These are phyloP conservation scores for Trissolcus brochymenae DNA, from an alignment of 2,888 invertebrate species.

Conservation along the genomic window DNA sequence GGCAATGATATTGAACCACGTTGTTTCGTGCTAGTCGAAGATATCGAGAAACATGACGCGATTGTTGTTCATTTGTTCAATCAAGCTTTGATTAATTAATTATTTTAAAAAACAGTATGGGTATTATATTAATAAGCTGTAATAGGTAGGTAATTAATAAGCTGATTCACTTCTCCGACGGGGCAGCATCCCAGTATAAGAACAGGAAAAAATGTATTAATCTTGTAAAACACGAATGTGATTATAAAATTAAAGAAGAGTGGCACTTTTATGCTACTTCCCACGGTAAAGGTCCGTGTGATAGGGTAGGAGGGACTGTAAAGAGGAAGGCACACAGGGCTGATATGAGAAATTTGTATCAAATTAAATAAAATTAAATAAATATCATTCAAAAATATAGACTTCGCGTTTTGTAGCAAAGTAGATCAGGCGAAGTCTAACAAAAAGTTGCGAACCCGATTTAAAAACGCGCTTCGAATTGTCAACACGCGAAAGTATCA, in stretches of 20 bases:
- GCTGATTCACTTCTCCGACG: constrained; percentile 29
- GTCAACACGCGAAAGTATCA: too few relatives aligned
- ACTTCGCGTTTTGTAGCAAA: too few relatives aligned
- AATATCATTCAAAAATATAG: too few relatives aligned
- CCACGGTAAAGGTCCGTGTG: too few relatives aligned
- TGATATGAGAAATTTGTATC: too few relatives aligned
- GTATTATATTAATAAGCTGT: too few relatives aligned
- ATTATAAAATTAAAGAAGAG: constrained; percentile 30
- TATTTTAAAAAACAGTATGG: constrained; percentile 9
- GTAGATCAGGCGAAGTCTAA: too few relatives aligned
- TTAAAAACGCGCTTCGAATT: too few relatives aligned
- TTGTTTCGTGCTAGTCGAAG: background rate
- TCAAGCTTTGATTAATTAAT: constrained; percentile 7
- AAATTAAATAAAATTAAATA: too few relatives aligned
- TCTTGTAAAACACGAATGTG: constrained; percentile 16
- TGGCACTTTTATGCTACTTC: background rate
- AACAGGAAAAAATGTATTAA: constrained; percentile 9
- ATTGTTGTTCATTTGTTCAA: constrained; percentile 25
- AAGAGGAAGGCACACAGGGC: too few relatives aligned
- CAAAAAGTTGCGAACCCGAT: too few relatives aligned
- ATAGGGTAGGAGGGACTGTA: too few relatives aligned
- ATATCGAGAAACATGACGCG: constrained; percentile 9
- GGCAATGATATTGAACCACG: background rate
- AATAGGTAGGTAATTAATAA: constrained; percentile 18
- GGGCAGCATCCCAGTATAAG: constrained; percentile 15